Base-by-base conservation (phyloP, 2,888 invertebrate genomes). In the Drosophila quinaria region DNA sequence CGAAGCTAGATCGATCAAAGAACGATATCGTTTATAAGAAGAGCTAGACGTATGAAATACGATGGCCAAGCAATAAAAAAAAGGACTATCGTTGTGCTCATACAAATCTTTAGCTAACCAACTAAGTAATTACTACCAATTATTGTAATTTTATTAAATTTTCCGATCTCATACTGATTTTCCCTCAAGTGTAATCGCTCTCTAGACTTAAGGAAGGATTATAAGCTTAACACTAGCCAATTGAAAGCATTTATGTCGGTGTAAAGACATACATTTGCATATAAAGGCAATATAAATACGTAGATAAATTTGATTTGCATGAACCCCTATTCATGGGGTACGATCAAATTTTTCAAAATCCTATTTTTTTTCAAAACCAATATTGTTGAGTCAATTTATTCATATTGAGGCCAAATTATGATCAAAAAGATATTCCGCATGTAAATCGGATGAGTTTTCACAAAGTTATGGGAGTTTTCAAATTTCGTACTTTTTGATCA, bases 191-290 rank as follows among this genome's bases (percentile, higher is more conserved):
- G 59, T 59, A 59, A 60, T 71, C 60, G 56, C 59, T 59, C 49
- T 59, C 42, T 74, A 75, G 67, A 44, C 51, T 25, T 78, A 78
- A 78, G 70, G 62, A 65, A 46, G 64, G 78, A 79, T 78, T 80
- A 73, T 68, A 86, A 83, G 87, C 87, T 80, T 86, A 88, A 86
- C 80, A 83, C 83, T 83, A 86, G 83, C 83, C 83, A 83, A 88
- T 73, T 78, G 80, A 78, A 88, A 80, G 89, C 79, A 79, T 79
- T 79, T 79, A 79, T 65, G 70, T 63, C 78, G 63, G 68, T 79
- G 65, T 77, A 74, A 65, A 74, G 33, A 31, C 25, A 47, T 19
- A 49, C 17, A 51, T 33, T 50, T 11, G 47, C 25, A 55, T 44
- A 65, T 58, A 56, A 59, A 39, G 25, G 46, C 11, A 19, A 6